Conservation (phyloP, 2,797 vertebrate species). For the Hoplostethus mediterraneus region DNA sequence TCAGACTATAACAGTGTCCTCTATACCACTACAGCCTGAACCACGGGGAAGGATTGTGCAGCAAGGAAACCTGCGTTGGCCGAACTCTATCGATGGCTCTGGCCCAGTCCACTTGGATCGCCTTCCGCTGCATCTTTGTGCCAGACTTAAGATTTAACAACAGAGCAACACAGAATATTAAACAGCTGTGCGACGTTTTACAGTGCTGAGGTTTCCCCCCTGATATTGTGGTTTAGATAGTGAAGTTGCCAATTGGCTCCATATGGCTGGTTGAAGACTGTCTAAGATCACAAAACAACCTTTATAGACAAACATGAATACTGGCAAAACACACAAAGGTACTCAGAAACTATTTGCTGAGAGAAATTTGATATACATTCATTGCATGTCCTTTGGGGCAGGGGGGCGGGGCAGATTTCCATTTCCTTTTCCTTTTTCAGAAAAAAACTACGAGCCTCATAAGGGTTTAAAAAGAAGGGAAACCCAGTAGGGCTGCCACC, state of each 20-base stretch:
- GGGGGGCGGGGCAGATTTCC: neutral
- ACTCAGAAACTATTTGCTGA: neutral
- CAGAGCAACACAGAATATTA: conserved; percentile 21
- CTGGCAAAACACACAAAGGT: conserved; percentile 7
- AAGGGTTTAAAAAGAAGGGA: neutral
- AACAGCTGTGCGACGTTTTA: conserved; percentile 60
- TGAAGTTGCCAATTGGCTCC: conserved; percentile 55
- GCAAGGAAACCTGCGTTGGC: conserved; percentile 39
- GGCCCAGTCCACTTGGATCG: conserved; percentile 1
- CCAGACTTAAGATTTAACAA: conserved; percentile 67
- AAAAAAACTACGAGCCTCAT: conserved; percentile 23
- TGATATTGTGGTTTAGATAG: conserved; percentile 58
- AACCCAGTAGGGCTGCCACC: conserved; percentile 14
- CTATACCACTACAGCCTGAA: conserved; percentile 32
- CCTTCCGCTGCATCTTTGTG: conserved; percentile 64
- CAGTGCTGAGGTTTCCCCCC: conserved; percentile 39
- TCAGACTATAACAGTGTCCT: neutral
- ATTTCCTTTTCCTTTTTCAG: conserved; percentile 10
- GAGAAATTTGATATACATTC: neutral
- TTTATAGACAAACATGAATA: conserved; percentile 30
- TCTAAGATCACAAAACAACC: conserved; percentile 38
- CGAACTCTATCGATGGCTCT: conserved; percentile 28
- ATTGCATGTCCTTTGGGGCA: conserved; percentile 10
- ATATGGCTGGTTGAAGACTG: conserved; percentile 34
- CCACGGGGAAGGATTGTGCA: conserved; percentile 14